Percentiles rank a stretch among this genome's conserved stretches.
Evolutionary conservation across 2,113 vertebrate species (phyloP).

Genomic region (Nestor notabilis): DNA sequence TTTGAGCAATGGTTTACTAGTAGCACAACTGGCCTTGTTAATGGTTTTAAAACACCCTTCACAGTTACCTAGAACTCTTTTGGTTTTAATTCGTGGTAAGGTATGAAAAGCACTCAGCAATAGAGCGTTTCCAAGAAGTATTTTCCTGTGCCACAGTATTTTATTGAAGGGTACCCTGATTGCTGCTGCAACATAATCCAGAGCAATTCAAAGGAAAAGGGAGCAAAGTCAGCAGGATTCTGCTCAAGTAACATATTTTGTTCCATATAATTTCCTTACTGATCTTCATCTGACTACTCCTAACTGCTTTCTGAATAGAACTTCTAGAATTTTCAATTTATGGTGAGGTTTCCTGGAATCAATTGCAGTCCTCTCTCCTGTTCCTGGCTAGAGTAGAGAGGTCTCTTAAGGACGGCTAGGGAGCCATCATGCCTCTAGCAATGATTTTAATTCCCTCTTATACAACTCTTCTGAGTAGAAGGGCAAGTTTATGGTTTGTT

Average conservation of each 20-base stretch:
- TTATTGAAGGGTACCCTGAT: not conserved
- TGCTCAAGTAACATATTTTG: not conserved
- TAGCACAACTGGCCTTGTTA: not conserved
- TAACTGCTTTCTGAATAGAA: not conserved
- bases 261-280: not conserved
- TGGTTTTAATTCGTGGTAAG: not conserved
- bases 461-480: not conserved
- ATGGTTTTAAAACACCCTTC: not conserved
- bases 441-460: not conserved
- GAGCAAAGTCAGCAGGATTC: not conserved
- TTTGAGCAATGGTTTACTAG: not conserved
- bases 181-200: not conserved
- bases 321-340: not conserved
- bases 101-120: not conserved
- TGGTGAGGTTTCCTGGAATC: not conserved
- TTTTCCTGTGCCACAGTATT: not conserved
- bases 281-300: not conserved
- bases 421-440: not conserved
- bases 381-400: not conserved
- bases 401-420: not conserved
- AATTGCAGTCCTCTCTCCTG: not conserved
- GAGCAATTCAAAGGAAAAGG: not conserved
- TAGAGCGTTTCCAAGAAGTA: not conserved
- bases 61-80: not conserved
- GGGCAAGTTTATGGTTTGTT: not conserved